Evolutionary conservation across 2,888 invertebrate species (phyloP).

Genomic region (Microctonus hyperodae): DNA sequence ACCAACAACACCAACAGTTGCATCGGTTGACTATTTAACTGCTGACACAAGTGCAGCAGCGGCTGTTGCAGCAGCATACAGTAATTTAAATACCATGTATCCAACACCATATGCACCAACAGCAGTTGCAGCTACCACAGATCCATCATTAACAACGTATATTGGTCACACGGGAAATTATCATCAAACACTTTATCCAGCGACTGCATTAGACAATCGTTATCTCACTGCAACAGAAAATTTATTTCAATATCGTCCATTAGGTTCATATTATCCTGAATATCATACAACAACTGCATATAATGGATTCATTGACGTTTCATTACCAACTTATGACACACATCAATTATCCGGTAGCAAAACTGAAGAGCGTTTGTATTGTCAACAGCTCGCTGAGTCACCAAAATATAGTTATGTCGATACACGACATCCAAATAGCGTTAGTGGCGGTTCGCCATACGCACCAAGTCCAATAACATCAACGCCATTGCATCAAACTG

Average conservation of each 20-base stretch:
- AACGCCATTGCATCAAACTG: conserved; percentile 42
- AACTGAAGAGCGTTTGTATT: conserved; percentile 70
- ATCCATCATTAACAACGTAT: conserved; percentile 70
- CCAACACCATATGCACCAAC: conserved; percentile 80
- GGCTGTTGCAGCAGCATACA: conserved; percentile 80
- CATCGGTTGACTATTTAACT: conserved; percentile 71
- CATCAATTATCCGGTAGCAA: conserved; percentile 66
- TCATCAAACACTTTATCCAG: conserved; percentile 69
- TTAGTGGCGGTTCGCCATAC: conserved; percentile 54
- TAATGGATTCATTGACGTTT: conserved; percentile 84
- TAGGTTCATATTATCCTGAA: conserved; percentile 82
- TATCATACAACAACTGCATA: conserved; percentile 78
- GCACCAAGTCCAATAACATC: conserved; percentile 54
- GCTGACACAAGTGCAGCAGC: conserved; percentile 70
- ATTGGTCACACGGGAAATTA: conserved; percentile 77
- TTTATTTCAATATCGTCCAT: conserved; percentile 88
- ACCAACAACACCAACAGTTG: conserved; percentile 66
- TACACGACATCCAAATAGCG: conserved; percentile 55
- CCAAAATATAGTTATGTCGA: conserved; percentile 64
- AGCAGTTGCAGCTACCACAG: conserved; percentile 74
- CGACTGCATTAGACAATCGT: conserved; percentile 66
- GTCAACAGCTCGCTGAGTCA: conserved; percentile 67
- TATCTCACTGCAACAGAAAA: conserved; percentile 81
- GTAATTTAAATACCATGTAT: conserved; percentile 81
- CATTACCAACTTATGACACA: conserved; percentile 71